phyloP scores from a whole-genome alignment of 2,888 invertebrate genomes.

The Actias luna region DNA sequence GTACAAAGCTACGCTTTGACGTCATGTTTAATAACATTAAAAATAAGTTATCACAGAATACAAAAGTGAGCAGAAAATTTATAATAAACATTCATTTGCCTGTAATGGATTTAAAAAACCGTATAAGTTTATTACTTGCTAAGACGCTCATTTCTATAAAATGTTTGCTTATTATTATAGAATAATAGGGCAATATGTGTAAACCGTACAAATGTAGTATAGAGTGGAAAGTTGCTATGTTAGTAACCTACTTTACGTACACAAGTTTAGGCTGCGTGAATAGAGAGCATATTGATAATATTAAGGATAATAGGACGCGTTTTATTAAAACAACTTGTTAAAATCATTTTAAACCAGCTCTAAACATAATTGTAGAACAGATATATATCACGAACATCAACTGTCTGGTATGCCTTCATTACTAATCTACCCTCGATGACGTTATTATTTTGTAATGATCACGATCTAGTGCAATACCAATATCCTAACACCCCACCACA shows the following conservation, averaged over 20 bases:
- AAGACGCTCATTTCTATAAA: background rate
- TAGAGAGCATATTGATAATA: background rate
- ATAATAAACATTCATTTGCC: background rate
- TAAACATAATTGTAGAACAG: no score
- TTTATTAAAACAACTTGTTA: background rate
- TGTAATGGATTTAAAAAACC: background rate
- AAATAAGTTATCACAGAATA: conserved; percentile 18
- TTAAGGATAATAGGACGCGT: background rate
- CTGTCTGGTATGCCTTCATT: no score
- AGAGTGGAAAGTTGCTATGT: background rate
- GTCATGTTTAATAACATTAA: conserved; percentile 25
- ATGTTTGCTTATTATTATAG: background rate
- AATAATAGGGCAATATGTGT: background rate
- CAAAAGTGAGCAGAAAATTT: background rate
- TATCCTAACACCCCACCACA: no score
- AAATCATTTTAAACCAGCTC: no score
- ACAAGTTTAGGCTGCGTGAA: background rate
- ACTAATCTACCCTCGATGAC: no score
- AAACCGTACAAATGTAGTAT: background rate
- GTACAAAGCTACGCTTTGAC: conserved; percentile 21
- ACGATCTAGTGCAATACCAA: no score
- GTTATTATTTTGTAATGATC: no score
- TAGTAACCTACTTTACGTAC: background rate
- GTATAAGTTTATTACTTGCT: background rate
- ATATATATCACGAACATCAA: no score